Base-by-base conservation (phyloP, 2,113 vertebrate genomes). In the Chionomys nivalis region DNA sequence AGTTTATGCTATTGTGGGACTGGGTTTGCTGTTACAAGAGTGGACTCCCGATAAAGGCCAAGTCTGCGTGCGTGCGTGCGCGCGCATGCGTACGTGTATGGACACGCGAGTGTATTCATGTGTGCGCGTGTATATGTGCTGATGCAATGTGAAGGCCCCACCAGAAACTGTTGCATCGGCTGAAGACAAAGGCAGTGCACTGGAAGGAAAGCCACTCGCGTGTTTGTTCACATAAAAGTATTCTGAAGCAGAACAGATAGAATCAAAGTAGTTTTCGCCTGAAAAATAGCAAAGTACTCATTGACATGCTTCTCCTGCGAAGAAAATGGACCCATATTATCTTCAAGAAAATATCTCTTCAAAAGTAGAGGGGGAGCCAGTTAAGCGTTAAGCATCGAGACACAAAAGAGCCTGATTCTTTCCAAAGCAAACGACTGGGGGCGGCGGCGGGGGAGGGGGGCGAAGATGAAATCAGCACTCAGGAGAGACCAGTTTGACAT, bases 141-240 rank as follows among this genome's bases (percentile, higher is more conserved):
- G 39, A 77, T 44, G 19, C 73, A 65, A 42, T 12, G 36, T n/a
- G 73, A 47, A 36, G 19, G 28, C 39, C 88, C 55, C n/a, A 3
- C 55, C 28, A 76, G 39, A 63, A 44, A 28, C 39, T 36, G 28
- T 66, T 19, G 42, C 2, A 82, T 28, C 17, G 42, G 7, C 44
- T 55, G n/a, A 66, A 76, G 82, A 76, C 65, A 23, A 42, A 68
- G 13, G 68, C 28, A 23, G 31, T 52, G 16, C 23, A 76, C 49
- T 85, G 90, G 90, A 79, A 90, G 55, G 11, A 13, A 3, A 39
- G 61, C 36, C 86, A 3, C 19, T 19, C 55, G 2, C 89, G 44
- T 91, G 83, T 93, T 63, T 44, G 26, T 42, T 36, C 79, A 17
- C 81, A 47, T 85, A 90, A 97, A 97, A 87, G 28, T 81, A 78